phyloP scores from a whole-genome alignment of 2,113 vertebrate genomes.

The Phocoena phocoena region DNA sequence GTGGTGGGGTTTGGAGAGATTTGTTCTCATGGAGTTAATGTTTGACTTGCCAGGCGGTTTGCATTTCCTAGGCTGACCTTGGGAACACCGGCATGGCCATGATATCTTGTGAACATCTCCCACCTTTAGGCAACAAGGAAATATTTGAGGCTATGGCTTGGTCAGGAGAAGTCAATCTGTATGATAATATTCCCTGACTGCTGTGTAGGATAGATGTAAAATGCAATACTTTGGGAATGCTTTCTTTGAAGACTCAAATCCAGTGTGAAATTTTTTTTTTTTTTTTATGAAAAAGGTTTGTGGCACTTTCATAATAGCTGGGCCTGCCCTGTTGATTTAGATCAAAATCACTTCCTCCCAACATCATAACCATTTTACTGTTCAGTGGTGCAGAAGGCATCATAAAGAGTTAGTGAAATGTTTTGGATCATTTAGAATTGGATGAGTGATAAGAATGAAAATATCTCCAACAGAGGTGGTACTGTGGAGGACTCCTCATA shows the following conservation, averaged over 20 bases:
- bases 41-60: not conserved
- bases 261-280: not conserved
- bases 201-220: not conserved
- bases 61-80: not conserved
- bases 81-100: not conserved
- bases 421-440: constrained; percentile 18
- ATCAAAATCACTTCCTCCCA: constrained; percentile 40
- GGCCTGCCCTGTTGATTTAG: constrained; percentile 34
- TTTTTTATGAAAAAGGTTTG: not conserved
- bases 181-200: not conserved
- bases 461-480: not conserved
- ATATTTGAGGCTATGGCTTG: not conserved
- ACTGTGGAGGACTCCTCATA: not conserved
- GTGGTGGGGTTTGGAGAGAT: not conserved
- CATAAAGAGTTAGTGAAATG: constrained; percentile 18
- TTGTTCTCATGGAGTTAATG: not conserved
- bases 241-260: constrained; percentile 20
- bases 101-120: not conserved
- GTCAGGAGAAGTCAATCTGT: not conserved
- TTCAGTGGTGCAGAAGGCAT: constrained; percentile 43
- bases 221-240: not conserved
- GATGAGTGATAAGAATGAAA: constrained; percentile 7
- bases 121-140: not conserved
- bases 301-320: not conserved
- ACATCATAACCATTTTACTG: constrained; percentile 31